phyloP scores from a whole-genome alignment of 2,113 vertebrate genomes.

The Saimiri boliviensis region DNA sequence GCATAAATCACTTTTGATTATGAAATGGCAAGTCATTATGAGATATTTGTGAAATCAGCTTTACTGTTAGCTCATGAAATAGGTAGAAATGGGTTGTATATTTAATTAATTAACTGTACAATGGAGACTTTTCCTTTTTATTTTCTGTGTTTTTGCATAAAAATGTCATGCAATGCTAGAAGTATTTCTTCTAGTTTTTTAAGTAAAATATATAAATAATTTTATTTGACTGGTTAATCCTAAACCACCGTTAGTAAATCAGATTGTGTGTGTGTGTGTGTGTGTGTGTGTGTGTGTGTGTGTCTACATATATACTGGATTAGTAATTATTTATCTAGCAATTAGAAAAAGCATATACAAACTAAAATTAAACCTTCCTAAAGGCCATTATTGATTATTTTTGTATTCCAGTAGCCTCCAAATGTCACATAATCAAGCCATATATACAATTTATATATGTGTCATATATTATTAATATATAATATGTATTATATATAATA shows the following conservation, averaged over 20 bases:
- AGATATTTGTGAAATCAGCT: conserved; percentile 55
- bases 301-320: background rate
- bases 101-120: conserved; percentile 50
- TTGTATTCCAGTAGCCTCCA: background rate
- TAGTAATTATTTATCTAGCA: conserved; percentile 21
- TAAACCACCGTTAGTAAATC: conserved; percentile 42
- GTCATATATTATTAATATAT: background rate
- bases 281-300: background rate
- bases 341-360: conserved; percentile 22
- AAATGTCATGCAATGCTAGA: conserved; percentile 45
- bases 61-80: conserved; percentile 48
- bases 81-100: conserved; percentile 37
- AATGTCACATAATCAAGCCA: background rate
- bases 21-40: conserved; percentile 47
- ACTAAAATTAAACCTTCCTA: conserved; percentile 5
- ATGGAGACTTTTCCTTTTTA: conserved; percentile 33
- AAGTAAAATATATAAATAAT: conserved; percentile 43
- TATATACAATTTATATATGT: background rate
- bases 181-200: conserved; percentile 48
- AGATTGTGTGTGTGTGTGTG: background rate
- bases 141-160: conserved; percentile 40
- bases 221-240: conserved; percentile 29
- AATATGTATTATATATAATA: background rate
- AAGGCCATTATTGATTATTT: conserved; percentile 2
- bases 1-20: conserved; percentile 38